Evolutionary conservation across 1,140 invertebrate species (phyloP), one percentile per base, ranked within the genome.

Genomic region (Leucophenga varia): DNA sequence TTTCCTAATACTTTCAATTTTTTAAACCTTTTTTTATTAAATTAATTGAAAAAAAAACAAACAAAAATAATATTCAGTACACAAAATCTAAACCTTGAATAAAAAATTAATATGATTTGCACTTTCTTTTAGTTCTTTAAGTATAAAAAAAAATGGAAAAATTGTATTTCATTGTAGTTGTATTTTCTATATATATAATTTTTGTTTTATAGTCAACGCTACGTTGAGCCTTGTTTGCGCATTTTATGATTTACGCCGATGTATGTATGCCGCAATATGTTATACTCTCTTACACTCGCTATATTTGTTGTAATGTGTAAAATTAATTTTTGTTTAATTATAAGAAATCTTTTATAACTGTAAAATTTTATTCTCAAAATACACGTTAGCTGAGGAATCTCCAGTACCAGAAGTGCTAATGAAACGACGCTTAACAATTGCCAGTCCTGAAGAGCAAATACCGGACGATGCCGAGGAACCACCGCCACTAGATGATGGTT

Each of bases 251-350:
- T 50, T 52, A 56, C 64, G 57, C 61, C 52, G 59, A 60, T 64
- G 61, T 64, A 65, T 72, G 68, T 72, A 72, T 72, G 69, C 68
- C 61, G n/a, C n/a, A n/a, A n/a, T n/a, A n/a, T n/a, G n/a, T n/a
- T n/a, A n/a, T n/a, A n/a, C n/a, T n/a, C n/a, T n/a, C n/a, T n/a
- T n/a, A n/a, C n/a, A n/a, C n/a, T n/a, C n/a, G 55, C 59, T 60
- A 65, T 56, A 58, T 18, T 59, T 54, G 38, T 43, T 53, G 36
- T 18, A 44, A 43, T 41, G 12, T 53, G 41, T 43, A 32, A 35
- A 41, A 19, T 8, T 35, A 30, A 13, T 40, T 13, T 39, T 32
- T 19, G 30, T 40, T 13, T 37, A 32, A 34, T n/a, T 28, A 22
- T 31, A 37, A 49, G n/a, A 6, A 9, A 0, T 7, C 6, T 35